Base-by-base conservation (phyloP, 1,140 invertebrate genomes). In the Vanessa tameamea region DNA sequence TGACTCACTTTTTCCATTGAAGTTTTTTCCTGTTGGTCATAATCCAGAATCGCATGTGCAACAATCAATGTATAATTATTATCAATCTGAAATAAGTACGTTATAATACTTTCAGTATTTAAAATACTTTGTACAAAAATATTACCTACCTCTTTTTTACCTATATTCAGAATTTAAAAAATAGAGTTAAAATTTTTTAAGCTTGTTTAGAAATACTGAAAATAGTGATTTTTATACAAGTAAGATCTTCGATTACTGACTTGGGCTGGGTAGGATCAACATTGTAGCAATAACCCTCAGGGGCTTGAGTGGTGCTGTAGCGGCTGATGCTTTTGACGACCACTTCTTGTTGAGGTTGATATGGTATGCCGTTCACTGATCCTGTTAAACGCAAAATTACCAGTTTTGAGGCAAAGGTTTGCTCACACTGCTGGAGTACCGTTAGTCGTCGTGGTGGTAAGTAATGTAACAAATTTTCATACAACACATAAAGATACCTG, bases 1-100 rank as follows among this genome's bases (percentile, higher is more conserved):
- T 47, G 65, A 95, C 95, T 96, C 95, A 97, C 96, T 96, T 97
- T 90, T 97, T 97, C 97, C 97, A 98, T 90, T 97, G 96, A 55
- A 98, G 94, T 91, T 97, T 97, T 92, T 97, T 97, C 84, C 93
- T 94, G 61, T 78, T 72, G 76, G 74, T 70, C 78, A 78, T 57
- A 77, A 81, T 82, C 79, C 75, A 82, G 82, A 68, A 55, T 70
- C 81, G 88, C 88, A 81, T 90, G 87, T 64, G 81, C 70, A 87
- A 84, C 65, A 86, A 85, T 72, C 63, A 80, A 67, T 69, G 55
- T 78, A 78, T 80, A 82, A 64, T 80, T 79, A 77, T 69, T 73
- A 73, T 16, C 68, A 77, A 61, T 84, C 86, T 88, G 86, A 82
- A 88, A 88, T 76, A 71, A 69, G 64, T 74, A 50, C 20, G 20